Conservation (phyloP, 2,888 invertebrate species). For the Hedychridium roseum region DNA sequence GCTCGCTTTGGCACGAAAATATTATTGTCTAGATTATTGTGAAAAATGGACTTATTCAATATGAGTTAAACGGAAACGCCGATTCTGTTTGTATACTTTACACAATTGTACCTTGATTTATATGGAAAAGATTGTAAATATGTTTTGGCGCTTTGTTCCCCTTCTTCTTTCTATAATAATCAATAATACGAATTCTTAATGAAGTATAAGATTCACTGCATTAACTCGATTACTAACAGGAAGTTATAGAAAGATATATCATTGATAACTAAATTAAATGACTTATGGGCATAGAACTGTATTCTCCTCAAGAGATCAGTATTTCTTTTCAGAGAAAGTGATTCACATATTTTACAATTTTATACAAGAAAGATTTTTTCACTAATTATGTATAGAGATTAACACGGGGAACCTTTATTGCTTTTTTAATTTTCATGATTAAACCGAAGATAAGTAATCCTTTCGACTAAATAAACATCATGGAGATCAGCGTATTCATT, state of each 20-base stretch:
- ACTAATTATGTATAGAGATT: conserved; percentile 13
- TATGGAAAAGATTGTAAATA: conserved; percentile 40
- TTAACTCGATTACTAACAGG: too few relatives aligned
- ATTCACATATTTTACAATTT: conserved; percentile 33
- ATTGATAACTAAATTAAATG: conserved; percentile 4
- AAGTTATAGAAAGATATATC: background rate
- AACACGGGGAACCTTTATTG: conserved; percentile 33
- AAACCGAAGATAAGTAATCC: conserved; percentile 23
- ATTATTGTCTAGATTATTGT: too few relatives aligned
- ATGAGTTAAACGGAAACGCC: too few relatives aligned
- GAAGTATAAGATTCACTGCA: too few relatives aligned
- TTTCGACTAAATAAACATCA: conserved; percentile 33
- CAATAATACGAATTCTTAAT: conserved; percentile 13
- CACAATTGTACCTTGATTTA: conserved; percentile 37
- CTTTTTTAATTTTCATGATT: conserved; percentile 31
- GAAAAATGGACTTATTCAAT: too few relatives aligned
- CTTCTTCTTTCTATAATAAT: conserved; percentile 15
- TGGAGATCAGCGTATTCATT: conserved; percentile 42
- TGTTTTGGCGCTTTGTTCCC: conserved; percentile 37
- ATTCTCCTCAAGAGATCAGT: conserved; percentile 15
- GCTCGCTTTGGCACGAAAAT: too few relatives aligned
- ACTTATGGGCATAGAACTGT: conserved; percentile 1
- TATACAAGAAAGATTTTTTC: conserved; percentile 19
- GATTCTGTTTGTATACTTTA: conserved; percentile 13
- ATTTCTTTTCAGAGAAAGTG: conserved; percentile 26